A percentile compares a stretch with the other conserved stretches of the same genome.
Conservation (phyloP, 2,888 invertebrate genomes). For the Parapristionchus giblindavisi region DNA sequence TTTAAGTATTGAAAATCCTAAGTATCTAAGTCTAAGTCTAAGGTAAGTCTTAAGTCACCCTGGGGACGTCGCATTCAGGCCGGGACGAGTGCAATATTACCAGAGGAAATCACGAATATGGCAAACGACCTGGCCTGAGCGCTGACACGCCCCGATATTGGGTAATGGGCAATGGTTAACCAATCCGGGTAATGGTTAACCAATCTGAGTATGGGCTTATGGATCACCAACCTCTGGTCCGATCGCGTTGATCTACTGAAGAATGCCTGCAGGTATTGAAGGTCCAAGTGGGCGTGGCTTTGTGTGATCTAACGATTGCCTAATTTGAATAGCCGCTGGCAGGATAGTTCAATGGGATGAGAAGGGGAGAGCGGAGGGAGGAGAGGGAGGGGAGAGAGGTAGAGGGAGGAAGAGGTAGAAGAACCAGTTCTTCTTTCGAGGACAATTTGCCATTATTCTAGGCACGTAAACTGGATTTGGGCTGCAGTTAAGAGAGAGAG, state of each 20-base stretch:
- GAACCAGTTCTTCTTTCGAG: no score
- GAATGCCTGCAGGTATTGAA: neutral
- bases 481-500: neutral
- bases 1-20: no score
- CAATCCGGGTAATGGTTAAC: neutral
- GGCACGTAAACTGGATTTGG: no score
- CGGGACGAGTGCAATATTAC: constrained; percentile 23
- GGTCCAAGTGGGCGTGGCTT: neutral
- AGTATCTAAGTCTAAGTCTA: neutral
- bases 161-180: neutral
- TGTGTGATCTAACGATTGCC: constrained; percentile 17
- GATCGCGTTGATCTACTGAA: neutral
- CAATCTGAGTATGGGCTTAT: neutral
- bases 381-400: neutral
- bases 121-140: constrained; percentile 32
- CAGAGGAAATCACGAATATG: constrained; percentile 2
- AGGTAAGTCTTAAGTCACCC: neutral
- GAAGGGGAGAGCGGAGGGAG: neutral
- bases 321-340: no score
- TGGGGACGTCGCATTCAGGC: constrained; percentile 4
- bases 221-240: neutral
- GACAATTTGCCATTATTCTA: no score
- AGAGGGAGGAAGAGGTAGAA: no score
- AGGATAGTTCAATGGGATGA: neutral
- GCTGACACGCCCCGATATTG: neutral